Base-by-base conservation (phyloP, 2,888 invertebrate genomes). In the Panorpa germanica region DNA sequence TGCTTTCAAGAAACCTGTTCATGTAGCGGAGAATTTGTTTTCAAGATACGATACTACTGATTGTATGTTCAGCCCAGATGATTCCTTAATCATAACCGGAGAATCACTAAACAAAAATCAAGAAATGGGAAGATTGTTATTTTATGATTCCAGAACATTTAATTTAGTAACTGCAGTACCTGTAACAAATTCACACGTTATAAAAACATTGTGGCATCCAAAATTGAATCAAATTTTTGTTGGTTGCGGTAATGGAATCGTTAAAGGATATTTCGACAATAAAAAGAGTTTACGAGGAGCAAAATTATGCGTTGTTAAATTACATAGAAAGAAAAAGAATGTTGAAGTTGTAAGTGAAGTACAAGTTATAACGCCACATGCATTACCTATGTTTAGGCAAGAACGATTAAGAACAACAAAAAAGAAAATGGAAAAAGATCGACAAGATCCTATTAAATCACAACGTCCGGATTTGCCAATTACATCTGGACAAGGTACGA, bases 171-270 rank as follows among this genome's bases (percentile, higher is more conserved):
- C 74, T 22, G 66, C 74, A 37, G 69, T 93, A 32, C 65, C 71
- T 6, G 80, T 90, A 0, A 66, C 75, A 0, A 67, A 76, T 43
- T 75, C 83, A 0, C 83, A 83, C 39, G 72, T 88, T 0, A 82
- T 96, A 2, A 81, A 91, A 47, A 70, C 77, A 0, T 51, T 82
- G 1, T 98, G 98, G 98, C 96, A 98, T 55, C 83, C 96, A 0
- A 86, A 90, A 49, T 55, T 98, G n/a, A 96, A 98, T 48, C 98
- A 98, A 50, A 72, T 98, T 23, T 82, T 95, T 37, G 73, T 86
- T 0, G 85, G 91, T 0, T 82, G 85, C 40, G 88, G 88, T 0
- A 83, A 90, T 48, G 96, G 96, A 0, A 60, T 68, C 0, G 75
- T 90, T 1, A 85, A 86, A 43, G 76, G 90, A 31, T 88, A 77